Conservation (phyloP, 35 echinoderm and acorn worm species). For the Hemicentrotus pulcherrimus region DNA sequence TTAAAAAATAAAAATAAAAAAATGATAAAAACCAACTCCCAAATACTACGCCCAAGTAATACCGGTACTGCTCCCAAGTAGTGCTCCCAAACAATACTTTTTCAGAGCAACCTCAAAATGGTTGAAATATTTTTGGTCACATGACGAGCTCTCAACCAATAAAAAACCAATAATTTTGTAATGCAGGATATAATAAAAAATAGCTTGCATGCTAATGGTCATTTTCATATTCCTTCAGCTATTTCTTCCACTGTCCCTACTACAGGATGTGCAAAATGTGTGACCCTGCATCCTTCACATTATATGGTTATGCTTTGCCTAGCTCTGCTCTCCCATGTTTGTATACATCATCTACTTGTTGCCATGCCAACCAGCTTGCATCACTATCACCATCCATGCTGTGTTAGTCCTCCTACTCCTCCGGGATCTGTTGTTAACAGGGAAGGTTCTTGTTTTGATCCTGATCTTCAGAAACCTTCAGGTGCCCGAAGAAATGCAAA, state of each 20-base stretch:
- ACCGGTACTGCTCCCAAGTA: no score
- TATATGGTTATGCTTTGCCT: not conserved
- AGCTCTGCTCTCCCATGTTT: not conserved
- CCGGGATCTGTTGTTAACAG: not conserved
- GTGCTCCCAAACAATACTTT: no score
- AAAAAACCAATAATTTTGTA: no score
- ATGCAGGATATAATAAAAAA: not conserved
- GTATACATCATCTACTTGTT: constrained; percentile 3
- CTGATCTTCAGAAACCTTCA: not conserved
- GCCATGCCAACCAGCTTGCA: constrained; percentile 25
- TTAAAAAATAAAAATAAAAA: no score
- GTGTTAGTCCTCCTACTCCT: not conserved
- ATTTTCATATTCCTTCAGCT: not conserved
- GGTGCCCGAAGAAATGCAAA: constrained; percentile 42
- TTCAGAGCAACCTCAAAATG: no score
- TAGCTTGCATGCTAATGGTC: not conserved
- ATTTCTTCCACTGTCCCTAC: not conserved
- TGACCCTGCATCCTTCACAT: not conserved
- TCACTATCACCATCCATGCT: not conserved
- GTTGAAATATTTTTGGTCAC: no score
- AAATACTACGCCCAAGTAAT: no score
- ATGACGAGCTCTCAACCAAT: no score
- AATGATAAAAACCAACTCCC: no score
- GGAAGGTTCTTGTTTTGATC: constrained; percentile 6
- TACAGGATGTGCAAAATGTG: not conserved